Percentiles rank a stretch among this genome's conserved stretches.
phyloP scores from a whole-genome alignment of 2,888 invertebrate species.

The Willowsia nigromaculata region DNA sequence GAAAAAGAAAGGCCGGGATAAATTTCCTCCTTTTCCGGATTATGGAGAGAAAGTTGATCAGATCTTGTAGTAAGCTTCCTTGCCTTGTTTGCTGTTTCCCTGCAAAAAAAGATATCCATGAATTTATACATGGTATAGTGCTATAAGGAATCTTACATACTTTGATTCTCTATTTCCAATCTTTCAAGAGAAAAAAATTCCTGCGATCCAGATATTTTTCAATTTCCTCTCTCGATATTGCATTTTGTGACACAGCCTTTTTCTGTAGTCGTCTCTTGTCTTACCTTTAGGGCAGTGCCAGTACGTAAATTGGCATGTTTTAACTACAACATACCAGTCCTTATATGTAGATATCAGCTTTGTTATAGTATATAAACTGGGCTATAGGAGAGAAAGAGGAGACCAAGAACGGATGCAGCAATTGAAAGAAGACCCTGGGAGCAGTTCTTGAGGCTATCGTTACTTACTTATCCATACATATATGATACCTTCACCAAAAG shows the following conservation, averaged over 20 bases:
- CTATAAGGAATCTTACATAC: too few relatives aligned
- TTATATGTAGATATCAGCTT: too few relatives aligned
- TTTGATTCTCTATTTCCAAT: constrained; percentile 9
- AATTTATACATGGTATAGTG: too few relatives aligned
- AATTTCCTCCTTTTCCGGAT: constrained; percentile 70
- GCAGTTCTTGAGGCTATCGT: constrained; percentile 15
- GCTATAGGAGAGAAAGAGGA: not conserved
- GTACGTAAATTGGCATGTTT: not conserved
- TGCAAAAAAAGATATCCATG: too few relatives aligned
- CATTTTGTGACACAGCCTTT: constrained; percentile 67
- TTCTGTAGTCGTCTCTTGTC: constrained; percentile 40
- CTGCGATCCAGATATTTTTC: constrained; percentile 73
- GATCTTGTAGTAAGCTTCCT: constrained; percentile 43
- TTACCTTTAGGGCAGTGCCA: constrained; percentile 37
- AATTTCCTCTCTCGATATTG: constrained; percentile 75
- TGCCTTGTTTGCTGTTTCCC: constrained; percentile 25
- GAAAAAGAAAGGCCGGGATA: constrained; percentile 51
- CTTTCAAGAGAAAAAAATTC: constrained; percentile 27
- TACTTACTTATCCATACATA: not conserved
- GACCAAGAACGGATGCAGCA: constrained; percentile 37
- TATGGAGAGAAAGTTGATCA: constrained; percentile 63
- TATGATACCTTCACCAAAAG: not conserved
- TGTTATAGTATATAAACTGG: not conserved
- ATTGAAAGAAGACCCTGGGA: constrained; percentile 28
- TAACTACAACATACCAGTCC: not conserved